These are phyloP conservation scores for Galagoides demidoff DNA, from an alignment of 2,797 vertebrate species.

Conservation along the genomic window DNA sequence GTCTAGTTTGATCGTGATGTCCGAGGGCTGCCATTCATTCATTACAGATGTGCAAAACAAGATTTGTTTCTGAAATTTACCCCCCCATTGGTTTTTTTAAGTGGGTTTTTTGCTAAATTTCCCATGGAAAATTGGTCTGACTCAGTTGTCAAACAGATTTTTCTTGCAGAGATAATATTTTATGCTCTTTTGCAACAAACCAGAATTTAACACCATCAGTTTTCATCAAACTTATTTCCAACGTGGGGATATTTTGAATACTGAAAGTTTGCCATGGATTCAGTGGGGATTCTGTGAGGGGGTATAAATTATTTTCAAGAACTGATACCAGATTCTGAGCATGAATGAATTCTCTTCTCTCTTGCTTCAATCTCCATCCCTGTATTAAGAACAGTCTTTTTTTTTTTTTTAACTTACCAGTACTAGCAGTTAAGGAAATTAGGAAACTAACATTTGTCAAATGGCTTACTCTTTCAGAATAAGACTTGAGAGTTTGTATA, in stretches of 20 bases:
- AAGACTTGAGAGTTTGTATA: neutral
- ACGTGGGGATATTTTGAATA: neutral
- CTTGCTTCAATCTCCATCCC: neutral
- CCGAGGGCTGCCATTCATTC: conserved; percentile 29
- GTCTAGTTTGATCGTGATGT: conserved; percentile 61
- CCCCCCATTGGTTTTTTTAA: neutral
- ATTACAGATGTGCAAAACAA: conserved; percentile 62
- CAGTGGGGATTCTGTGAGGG: neutral
- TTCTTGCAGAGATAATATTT: conserved; percentile 55
- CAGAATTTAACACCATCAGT: conserved; percentile 54
- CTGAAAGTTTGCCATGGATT: neutral
- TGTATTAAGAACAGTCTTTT: neutral
- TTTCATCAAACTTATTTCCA: conserved; percentile 55
- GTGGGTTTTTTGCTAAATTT: neutral
- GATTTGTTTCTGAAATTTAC: conserved; percentile 23
- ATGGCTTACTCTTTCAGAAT: neutral
- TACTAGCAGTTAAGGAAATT: neutral
- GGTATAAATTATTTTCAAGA: neutral
- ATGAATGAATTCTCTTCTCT: neutral
- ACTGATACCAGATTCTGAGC: neutral
- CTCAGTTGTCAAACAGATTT: conserved; percentile 69
- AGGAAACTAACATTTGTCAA: neutral
- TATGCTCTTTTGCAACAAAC: conserved; percentile 26
- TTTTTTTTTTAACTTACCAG: neutral
- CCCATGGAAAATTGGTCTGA: conserved; percentile 72